Base-by-base conservation (phyloP, 2,888 invertebrate species). In the Nudaria mundana region DNA sequence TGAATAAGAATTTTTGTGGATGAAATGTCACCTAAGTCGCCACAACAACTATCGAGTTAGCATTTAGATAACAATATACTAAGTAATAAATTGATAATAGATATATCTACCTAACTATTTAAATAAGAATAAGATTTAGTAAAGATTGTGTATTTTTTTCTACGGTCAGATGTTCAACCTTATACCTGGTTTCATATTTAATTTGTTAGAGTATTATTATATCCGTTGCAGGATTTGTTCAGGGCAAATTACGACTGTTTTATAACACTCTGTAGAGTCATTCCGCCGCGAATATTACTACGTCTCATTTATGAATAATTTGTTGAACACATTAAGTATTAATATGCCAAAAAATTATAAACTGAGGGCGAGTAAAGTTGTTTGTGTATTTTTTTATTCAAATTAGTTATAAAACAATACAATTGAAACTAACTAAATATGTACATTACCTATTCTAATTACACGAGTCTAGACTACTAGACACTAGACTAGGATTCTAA, bases 271-370 rank as follows among this genome's bases (percentile, higher is more conserved):
- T 37, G 62, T 52, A 53, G 78, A 52, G 67, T 69, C 71, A 66
- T 77, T 72, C 31, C 40, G 42, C 30, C 37, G 37, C 40, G 57
- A 56, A 67, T 68, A 67, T 64, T 74, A 67, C 59, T 58, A 56
- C 66, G 63, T 71, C 75, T 71, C 72, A 74, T 78, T 77, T 71
- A 71, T 68, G 63, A 68, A 71, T 73, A 73, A 76, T 74, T 75
- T 70, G 53, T 44, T 44, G 48, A 22, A 30, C 28, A 44, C 37
- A 64, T 69, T 62, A 67, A 58, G 52, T 57, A 69, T 68, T 67
- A 59, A 71, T 63, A 30, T 11, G 6, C 3, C 3, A n/a, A 26
- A 39, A 39, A 30, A 25, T 22, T 25, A n/a, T n/a, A 15, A 4
- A 26, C 18, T 11, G 16, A 26, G 25, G 10, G 13, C 6, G 22